Percentiles rank a stretch among this genome's conserved stretches.
phyloP scores from a whole-genome alignment of 1,140 invertebrate species.

The Acromyrmex charruanus region DNA sequence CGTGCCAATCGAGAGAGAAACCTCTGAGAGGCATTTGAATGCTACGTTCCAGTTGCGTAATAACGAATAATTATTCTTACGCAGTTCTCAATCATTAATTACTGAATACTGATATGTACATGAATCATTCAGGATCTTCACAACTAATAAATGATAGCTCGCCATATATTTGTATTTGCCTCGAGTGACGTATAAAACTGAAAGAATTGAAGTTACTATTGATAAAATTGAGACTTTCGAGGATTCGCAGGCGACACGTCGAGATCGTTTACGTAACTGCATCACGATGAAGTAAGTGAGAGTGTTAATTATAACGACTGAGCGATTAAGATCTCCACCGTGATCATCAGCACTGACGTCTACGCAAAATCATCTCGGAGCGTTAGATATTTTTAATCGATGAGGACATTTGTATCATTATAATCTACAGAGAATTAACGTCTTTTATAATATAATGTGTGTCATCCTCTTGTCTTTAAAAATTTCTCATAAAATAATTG shows the following conservation, averaged over 20 bases:
- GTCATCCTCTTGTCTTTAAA: not conserved
- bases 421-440: not conserved
- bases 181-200: not conserved
- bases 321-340: constrained; percentile 20
- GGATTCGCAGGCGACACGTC: not conserved
- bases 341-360: constrained; percentile 19
- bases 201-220: not conserved
- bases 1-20: constrained; percentile 45
- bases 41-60: constrained; percentile 47
- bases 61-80: constrained; percentile 44
- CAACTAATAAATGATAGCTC: no score
- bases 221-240: not conserved
- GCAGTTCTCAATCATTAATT: not conserved
- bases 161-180: not conserved
- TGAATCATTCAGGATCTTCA: constrained; percentile 33
- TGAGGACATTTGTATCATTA: constrained; percentile 6
- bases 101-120: constrained; percentile 4
- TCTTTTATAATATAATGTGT: not conserved
- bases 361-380: constrained; percentile 2
- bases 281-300: not conserved
- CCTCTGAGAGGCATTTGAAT: constrained; percentile 10
- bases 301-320: constrained; percentile 24
- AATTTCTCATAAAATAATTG: not conserved
- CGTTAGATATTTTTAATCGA: constrained; percentile 43
- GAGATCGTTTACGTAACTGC: constrained; percentile 16